Evolutionary conservation across 2,797 vertebrate genomes (phyloP).

Genomic region (Enteromius thamalakanensis): DNA sequence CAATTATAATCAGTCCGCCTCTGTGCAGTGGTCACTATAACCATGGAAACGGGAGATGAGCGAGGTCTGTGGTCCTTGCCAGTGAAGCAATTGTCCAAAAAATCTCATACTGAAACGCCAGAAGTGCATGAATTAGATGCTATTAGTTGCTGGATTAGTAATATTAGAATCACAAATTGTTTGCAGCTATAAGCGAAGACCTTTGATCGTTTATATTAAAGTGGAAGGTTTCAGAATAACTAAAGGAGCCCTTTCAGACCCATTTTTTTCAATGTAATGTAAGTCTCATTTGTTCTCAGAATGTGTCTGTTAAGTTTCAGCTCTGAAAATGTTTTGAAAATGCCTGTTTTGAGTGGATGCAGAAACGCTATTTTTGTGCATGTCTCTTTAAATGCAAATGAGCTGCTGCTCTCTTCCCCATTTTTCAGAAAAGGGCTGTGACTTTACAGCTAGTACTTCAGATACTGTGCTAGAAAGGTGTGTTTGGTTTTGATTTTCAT

Average conservation of each 20-base stretch:
- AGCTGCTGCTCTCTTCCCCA: too few species aligned
- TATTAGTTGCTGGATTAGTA: neutral
- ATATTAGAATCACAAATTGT: neutral
- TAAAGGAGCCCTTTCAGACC: too few species aligned
- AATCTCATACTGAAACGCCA: too few species aligned
- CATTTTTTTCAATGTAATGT: too few species aligned
- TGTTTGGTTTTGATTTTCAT: too few species aligned
- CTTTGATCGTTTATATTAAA: neutral
- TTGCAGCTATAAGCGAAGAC: neutral
- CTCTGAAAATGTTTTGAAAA: neutral
- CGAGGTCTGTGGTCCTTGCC: neutral
- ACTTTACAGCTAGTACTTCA: too few species aligned
- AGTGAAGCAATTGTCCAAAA: neutral
- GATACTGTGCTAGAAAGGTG: too few species aligned
- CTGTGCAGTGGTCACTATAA: constrained; percentile 10
- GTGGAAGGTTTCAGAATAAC: neutral
- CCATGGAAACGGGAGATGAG: constrained; percentile 10
- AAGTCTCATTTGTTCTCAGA: neutral
- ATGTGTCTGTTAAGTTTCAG: neutral
- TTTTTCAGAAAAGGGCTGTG: too few species aligned
- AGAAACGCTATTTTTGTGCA: neutral
- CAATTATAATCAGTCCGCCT: constrained; percentile 60
- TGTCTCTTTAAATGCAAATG: neutral
- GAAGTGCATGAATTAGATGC: neutral
- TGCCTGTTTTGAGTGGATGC: neutral